Evolutionary conservation across 2,888 invertebrate genomes (phyloP).

Genomic region (Heliconius ethilla): DNA sequence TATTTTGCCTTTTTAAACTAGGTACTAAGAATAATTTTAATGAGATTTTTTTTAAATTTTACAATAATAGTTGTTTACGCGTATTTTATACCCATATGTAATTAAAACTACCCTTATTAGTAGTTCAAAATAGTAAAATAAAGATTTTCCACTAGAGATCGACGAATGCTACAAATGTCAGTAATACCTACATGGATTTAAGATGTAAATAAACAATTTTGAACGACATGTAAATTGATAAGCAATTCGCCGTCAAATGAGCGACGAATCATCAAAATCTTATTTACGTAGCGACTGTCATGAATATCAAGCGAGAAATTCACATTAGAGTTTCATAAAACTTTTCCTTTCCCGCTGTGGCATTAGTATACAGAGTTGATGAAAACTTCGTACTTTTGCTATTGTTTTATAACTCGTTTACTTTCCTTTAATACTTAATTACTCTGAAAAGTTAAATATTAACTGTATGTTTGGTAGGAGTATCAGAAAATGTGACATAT

Average conservation of each 20-base stretch:
- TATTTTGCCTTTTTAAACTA: no score
- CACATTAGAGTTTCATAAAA: slow-evolving; percentile 53
- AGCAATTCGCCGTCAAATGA: neutral
- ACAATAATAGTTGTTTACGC: no score
- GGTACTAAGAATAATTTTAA: no score
- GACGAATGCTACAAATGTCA: no score
- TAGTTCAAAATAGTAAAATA: no score
- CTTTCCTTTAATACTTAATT: slow-evolving; percentile 9
- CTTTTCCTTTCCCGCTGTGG: slow-evolving; percentile 47
- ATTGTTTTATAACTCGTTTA: slow-evolving; percentile 21
- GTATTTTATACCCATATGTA: no score
- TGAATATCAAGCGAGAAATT: slow-evolving; percentile 45
- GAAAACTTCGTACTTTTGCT: slow-evolving; percentile 36
- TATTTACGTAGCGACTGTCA: slow-evolving; percentile 26
- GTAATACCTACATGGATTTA: no score
- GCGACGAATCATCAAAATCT: neutral
- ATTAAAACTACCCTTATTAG: no score
- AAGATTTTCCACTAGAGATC: no score
- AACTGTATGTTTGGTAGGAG: neutral
- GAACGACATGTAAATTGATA: neutral
- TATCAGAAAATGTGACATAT: no score
- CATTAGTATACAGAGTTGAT: slow-evolving; percentile 54
- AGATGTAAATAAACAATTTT: neutral
- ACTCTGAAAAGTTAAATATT: neutral
- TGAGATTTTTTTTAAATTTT: no score